A percentile compares a stretch with the other conserved stretches of the same genome.
These are phyloP conservation scores for Huso huso DNA, from an alignment of 2,797 vertebrate species.

Conservation along the genomic window DNA sequence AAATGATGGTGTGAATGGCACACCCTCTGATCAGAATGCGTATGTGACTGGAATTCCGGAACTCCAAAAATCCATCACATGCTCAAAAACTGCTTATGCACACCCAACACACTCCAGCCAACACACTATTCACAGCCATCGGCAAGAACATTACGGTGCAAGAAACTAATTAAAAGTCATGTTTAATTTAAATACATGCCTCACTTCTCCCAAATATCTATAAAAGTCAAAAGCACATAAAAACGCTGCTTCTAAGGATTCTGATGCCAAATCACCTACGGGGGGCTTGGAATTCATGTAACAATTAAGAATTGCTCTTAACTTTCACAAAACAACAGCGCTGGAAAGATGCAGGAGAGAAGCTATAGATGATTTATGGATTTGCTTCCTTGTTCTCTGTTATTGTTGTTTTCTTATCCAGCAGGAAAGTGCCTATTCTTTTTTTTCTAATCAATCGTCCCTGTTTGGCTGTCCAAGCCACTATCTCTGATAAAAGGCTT, in stretches of 20 bases:
- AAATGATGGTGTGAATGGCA: too few relatives aligned
- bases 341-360: background rate
- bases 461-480: background rate
- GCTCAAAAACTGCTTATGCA: conserved; percentile 38
- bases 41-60: too few relatives aligned
- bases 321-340: conserved; percentile 11
- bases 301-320: conserved; percentile 26
- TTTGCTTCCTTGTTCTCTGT: conserved; percentile 11
- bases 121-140: conserved; percentile 42
- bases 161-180: conserved; percentile 64
- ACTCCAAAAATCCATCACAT: conserved; percentile 14
- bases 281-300: conserved; percentile 20
- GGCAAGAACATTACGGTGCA: conserved; percentile 51
- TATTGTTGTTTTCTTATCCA: conserved; percentile 4
- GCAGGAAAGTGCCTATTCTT: background rate
- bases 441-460: background rate
- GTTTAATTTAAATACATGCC: conserved; percentile 55
- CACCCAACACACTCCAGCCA: conserved; percentile 52
- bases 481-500: background rate
- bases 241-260: conserved; percentile 49
- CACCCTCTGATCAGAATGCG: too few relatives aligned
- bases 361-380: conserved; percentile 5
- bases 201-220: conserved; percentile 35
- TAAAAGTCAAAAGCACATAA: conserved; percentile 34
- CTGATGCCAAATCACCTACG: conserved; percentile 32